These are phyloP conservation scores for Crambe crambe DNA, from an alignment of 37 sponge, comb jelly and placozoan genomes.

Conservation along the genomic window DNA sequence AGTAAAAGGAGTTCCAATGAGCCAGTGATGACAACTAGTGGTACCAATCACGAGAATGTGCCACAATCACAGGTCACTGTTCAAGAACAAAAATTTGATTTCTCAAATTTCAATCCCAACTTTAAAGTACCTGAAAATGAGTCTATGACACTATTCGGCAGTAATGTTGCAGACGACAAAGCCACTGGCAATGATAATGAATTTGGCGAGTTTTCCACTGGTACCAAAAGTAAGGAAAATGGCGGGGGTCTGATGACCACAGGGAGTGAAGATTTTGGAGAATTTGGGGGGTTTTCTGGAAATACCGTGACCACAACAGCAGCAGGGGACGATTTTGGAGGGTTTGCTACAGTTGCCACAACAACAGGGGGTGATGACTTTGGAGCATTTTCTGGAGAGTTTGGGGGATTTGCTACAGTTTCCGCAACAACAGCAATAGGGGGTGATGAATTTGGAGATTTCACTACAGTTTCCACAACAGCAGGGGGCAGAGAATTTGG, in stretches of 20 bases:
- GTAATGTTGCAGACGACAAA: neutral
- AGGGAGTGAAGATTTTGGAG: slow-evolving; percentile 23
- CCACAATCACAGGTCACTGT: neutral
- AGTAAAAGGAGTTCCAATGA: neutral
- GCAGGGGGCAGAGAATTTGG: slow-evolving; percentile 8
- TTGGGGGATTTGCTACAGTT: slow-evolving; percentile 7
- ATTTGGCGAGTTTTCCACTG: neutral
- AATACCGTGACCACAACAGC: neutral
- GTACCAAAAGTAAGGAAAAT: neutral
- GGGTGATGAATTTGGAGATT: slow-evolving; percentile 7
- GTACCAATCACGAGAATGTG: neutral
- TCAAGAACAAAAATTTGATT: neutral
- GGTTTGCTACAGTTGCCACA: neutral
- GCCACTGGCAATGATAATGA: neutral
- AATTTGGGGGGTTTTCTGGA: slow-evolving; percentile 34
- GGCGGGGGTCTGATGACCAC: neutral
- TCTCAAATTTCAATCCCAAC: neutral
- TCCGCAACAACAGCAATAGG: neutral
- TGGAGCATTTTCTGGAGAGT: slow-evolving; percentile 49
- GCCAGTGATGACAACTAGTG: neutral
- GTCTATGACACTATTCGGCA: too few species aligned
- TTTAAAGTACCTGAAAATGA: neutral
- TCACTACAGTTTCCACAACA: neutral
- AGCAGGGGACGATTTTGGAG: slow-evolving; percentile 23
- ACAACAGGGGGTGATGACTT: slow-evolving; percentile 16